These are phyloP conservation scores for Drosophila erecta DNA, from an alignment of 1,140 invertebrate species.

Conservation along the genomic window DNA sequence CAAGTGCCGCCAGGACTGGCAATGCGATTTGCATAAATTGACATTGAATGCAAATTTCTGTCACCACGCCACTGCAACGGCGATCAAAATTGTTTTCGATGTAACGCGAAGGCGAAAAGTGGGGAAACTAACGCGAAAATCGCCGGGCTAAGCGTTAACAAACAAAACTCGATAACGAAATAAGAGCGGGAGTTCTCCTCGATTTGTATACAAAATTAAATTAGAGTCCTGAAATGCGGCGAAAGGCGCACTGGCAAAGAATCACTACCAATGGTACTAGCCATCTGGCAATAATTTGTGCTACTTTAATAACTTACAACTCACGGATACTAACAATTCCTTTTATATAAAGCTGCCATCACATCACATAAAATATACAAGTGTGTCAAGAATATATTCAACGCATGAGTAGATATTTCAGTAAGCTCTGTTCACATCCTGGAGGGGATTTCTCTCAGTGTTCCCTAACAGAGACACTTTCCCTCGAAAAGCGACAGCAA, in stretches of 20 bases:
- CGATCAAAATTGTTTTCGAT: constrained; percentile 72
- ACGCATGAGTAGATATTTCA: background rate
- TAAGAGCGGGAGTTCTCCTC: constrained; percentile 54
- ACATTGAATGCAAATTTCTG: constrained; percentile 74
- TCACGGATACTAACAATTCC: no score
- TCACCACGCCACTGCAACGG: constrained; percentile 33
- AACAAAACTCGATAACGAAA: constrained; percentile 82
- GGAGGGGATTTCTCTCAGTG: background rate
- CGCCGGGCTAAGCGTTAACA: constrained; percentile 79
- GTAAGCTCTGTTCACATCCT: no score
- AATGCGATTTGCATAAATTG: constrained; percentile 81
- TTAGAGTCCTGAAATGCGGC: constrained; percentile 62
- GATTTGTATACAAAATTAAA: constrained; percentile 80
- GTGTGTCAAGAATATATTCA: no score
- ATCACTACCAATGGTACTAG: no score
- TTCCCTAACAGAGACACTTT: constrained; percentile 2
- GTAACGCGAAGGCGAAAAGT: constrained; percentile 26
- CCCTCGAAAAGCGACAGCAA: constrained; percentile 9
- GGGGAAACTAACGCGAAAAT: constrained; percentile 52
- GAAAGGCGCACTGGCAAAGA: constrained; percentile 13
- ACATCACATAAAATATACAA: no score
- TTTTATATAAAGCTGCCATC: no score
- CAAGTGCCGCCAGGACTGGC: constrained; percentile 32
- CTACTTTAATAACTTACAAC: no score
- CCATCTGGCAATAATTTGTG: no score